These are phyloP conservation scores for Myopa tessellatipennis DNA, from an alignment of 2,888 invertebrate species.

Conservation along the genomic window DNA sequence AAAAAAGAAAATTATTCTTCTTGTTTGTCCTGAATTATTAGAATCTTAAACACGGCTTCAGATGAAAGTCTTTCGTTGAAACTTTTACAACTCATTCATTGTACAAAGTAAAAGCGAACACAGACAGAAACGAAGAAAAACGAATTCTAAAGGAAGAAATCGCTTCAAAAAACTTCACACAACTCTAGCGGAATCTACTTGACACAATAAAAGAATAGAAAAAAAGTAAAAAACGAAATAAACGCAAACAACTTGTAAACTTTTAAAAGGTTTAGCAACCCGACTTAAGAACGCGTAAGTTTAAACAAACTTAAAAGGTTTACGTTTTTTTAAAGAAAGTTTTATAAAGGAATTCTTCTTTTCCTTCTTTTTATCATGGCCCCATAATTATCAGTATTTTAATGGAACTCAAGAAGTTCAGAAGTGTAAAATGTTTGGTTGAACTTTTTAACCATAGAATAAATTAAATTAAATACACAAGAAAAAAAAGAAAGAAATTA, in stretches of 20 bases:
- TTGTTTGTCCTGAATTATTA: background rate
- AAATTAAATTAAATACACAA: too few species aligned
- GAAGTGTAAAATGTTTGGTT: too few species aligned
- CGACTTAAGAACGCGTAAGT: background rate
- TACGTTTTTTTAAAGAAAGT: too few species aligned
- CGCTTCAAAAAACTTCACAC: background rate
- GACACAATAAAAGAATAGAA: background rate
- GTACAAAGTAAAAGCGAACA: background rate
- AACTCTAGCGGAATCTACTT: background rate
- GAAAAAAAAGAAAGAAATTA: too few species aligned
- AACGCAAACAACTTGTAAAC: background rate
- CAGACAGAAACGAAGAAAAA: background rate
- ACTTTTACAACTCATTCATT: background rate
- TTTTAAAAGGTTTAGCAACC: background rate
- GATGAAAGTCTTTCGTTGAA: slow-evolving; percentile 13
- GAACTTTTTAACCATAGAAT: too few species aligned
- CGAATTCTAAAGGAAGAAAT: background rate
- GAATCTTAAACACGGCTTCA: background rate
- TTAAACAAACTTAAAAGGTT: background rate
- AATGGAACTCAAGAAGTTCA: too few species aligned
- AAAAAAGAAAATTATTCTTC: background rate
- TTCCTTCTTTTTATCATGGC: too few species aligned
- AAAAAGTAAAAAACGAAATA: background rate
- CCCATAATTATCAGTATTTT: too few species aligned
- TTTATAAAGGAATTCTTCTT: too few species aligned